Evolutionary conservation across 2,888 invertebrate species (phyloP), one percentile per base, ranked within the genome.

Genomic region (Aphelenchoides bicaudatus): DNA sequence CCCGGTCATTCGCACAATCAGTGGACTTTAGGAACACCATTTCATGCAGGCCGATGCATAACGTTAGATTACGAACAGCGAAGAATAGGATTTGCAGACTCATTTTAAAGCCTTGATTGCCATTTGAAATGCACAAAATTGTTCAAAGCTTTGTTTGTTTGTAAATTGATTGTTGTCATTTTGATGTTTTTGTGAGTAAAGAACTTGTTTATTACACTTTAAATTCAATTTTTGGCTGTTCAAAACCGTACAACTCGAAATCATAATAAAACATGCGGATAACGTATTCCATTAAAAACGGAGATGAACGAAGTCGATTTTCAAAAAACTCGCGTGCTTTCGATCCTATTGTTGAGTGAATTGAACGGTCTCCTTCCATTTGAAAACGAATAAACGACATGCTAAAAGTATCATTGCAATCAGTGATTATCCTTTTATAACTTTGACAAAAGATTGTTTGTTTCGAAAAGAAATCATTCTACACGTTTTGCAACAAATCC

Each of bases 191-290:
- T 16, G 13, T 34, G 34, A 34, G 34, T 13, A 34, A 13, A 34
- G 13, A 16, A 34, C 34, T 13, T 16, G 34, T 34, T 34, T 34
- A 34, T 34, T 34, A 34, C 13, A 13, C 34, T 13, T 34, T 13
- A 34, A 34, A n/a, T n/a, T n/a, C 34, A 34, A 34, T 13, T 34
- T 34, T 13, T 21, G 43, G 43, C 16, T 21, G 16, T n/a, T 10
- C 16, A n/a, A 21, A 43, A n/a, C 25, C 25, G 23, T 21, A 43
- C 43, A 43, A 21, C n/a, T n/a, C 48, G 43, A 68, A 75, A 56
- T 75, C 75, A 58, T 70, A 63, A 58, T 72, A 74, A 58, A 71
- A 75, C 72, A 75, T 72, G 46, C 65, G 60, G n/a, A 75, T 63
- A 31, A 75, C 63, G 53, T 69, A 72, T 60, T 75, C 75, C 67